Conservation (phyloP, 2,888 invertebrate genomes). For the Sinotaia quadrata region DNA sequence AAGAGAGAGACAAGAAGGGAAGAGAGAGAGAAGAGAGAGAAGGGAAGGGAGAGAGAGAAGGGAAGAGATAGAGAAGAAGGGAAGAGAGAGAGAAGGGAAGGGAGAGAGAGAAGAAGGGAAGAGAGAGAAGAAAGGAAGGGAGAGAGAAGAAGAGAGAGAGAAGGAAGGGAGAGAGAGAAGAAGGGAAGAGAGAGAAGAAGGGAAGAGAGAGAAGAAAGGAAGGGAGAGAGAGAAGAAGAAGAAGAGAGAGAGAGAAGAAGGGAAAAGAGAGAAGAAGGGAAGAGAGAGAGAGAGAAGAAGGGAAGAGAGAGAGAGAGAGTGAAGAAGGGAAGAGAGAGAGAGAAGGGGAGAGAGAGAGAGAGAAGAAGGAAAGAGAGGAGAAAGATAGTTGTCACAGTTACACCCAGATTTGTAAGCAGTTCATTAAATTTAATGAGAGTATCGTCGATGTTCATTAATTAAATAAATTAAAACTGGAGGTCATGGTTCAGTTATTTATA, state of each 20-base stretch:
- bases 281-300: not conserved
- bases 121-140: not conserved
- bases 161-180: conserved; percentile 7
- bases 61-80: not conserved
- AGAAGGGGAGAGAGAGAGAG: conserved; percentile 1
- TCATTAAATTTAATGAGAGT: too few relatives aligned
- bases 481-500: too few relatives aligned
- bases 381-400: too few relatives aligned
- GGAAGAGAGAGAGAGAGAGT: conserved; percentile 11
- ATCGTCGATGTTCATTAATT: too few relatives aligned
- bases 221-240: not conserved
- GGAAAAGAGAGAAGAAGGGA: not conserved
- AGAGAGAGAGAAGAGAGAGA: not conserved
- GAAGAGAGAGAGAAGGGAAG: not conserved
- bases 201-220: not conserved
- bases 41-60: not conserved
- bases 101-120: not conserved
- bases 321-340: conserved; percentile 4
- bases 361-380: too few relatives aligned
- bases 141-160: not conserved
- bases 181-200: not conserved
- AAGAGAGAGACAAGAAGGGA: not conserved
- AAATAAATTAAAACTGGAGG: too few relatives aligned
- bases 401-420: too few relatives aligned
- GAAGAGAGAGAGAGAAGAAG: not conserved